Percentiles rank a stretch among this genome's conserved stretches.
phyloP scores from a whole-genome alignment of 2,113 vertebrate genomes.

The Scartelaos histophorus region DNA sequence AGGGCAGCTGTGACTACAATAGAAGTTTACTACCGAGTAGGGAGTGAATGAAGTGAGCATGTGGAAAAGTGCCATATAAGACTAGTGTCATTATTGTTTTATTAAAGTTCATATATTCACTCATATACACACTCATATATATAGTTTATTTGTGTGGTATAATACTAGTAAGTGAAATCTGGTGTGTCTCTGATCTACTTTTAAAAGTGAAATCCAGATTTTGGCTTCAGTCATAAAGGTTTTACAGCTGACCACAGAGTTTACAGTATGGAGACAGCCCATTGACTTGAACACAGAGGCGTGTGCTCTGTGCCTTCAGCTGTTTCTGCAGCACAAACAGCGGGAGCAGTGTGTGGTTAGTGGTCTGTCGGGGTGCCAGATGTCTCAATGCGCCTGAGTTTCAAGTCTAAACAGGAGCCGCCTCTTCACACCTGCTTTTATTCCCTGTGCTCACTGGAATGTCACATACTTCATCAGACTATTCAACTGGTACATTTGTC shows the following conservation, averaged over 20 bases:
- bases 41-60: too few species aligned
- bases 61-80: too few species aligned
- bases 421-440: slow-evolving; percentile 72
- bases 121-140: not conserved
- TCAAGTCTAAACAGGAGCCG: slow-evolving; percentile 70
- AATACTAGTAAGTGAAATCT: not conserved
- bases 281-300: not conserved
- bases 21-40: too few species aligned
- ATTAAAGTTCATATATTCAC: not conserved
- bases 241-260: slow-evolving; percentile 4
- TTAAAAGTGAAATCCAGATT: not conserved
- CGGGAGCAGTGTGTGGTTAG: slow-evolving; percentile 44
- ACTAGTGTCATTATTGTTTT: too few species aligned
- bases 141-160: not conserved
- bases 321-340: slow-evolving; percentile 28
- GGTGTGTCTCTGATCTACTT: not conserved
- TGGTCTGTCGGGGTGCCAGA: slow-evolving; percentile 58
- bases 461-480: slow-evolving; percentile 34
- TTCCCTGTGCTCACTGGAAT: slow-evolving; percentile 56
- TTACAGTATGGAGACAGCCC: not conserved
- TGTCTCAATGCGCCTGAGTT: slow-evolving; percentile 51
- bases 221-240: not conserved
- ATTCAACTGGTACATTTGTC: slow-evolving; percentile 4
- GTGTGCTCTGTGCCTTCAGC: slow-evolving; percentile 2
- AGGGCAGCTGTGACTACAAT: too few species aligned